Evolutionary conservation across 64 coral and sea anemone species (phyloP).

Genomic region (Catalaphyllia jardinei): DNA sequence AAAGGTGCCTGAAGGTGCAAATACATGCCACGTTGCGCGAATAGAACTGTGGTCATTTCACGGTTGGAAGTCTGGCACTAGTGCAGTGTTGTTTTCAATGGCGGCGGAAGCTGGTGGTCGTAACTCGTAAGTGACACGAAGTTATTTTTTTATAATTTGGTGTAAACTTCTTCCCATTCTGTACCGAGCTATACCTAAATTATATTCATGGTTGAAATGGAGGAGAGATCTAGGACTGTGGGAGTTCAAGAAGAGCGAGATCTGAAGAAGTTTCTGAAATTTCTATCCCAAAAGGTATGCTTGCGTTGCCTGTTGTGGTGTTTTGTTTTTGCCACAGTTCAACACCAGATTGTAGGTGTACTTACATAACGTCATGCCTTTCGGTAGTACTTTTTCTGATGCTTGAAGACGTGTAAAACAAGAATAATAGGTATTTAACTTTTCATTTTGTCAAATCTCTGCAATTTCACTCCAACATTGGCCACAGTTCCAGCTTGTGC

Average conservation of each 20-base stretch:
- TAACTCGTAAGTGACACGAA: not conserved
- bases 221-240: slow-evolving; percentile 14
- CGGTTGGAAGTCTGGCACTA: slow-evolving; percentile 20
- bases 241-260: slow-evolving; percentile 79
- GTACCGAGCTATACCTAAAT: not conserved
- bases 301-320: not conserved
- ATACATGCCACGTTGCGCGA: not conserved
- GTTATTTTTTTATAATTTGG: not conserved
- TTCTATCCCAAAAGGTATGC: slow-evolving; percentile 88
- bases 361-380: not conserved
- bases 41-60: not conserved
- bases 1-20: too few species aligned
- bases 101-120: not conserved
- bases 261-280: slow-evolving; percentile 96
- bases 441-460: too few species aligned
- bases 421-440: too few species aligned
- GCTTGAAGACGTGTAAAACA: too few species aligned
- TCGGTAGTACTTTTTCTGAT: not conserved
- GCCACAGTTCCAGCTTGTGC: too few species aligned
- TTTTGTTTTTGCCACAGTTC: not conserved
- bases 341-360: not conserved
- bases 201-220: slow-evolving; percentile 58
- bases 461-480: too few species aligned
- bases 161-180: not conserved
- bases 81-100: slow-evolving; percentile 18